A percentile compares a stretch with the other conserved stretches of the same genome.
Conservation (phyloP, 2,113 vertebrate genomes). For the Bubo blakistoni region DNA sequence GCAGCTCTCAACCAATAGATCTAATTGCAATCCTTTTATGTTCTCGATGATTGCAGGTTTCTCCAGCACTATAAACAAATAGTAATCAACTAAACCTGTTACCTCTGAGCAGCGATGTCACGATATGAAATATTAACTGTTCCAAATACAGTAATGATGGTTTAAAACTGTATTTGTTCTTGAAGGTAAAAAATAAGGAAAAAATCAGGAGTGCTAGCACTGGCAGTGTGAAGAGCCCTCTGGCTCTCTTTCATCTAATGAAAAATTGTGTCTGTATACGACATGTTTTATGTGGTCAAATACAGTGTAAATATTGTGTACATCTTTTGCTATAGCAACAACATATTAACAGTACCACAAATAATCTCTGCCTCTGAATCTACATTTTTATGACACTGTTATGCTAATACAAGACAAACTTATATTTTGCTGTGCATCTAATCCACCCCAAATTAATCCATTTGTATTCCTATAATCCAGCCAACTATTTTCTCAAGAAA, state of each 20-base stretch:
- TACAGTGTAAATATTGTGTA: constrained; percentile 77
- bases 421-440: constrained; percentile 59
- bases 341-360: constrained; percentile 70
- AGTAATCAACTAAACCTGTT: constrained; percentile 89
- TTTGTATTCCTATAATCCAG: constrained; percentile 75
- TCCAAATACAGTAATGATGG: constrained; percentile 81
- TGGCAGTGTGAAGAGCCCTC: constrained; percentile 69
- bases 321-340: constrained; percentile 73
- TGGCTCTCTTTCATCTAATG: constrained; percentile 73
- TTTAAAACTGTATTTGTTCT: constrained; percentile 78
- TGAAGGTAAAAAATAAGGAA: constrained; percentile 72
- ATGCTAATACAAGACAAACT: constrained; percentile 71
- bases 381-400: constrained; percentile 74
- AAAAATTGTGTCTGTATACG: constrained; percentile 71
- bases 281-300: constrained; percentile 80
- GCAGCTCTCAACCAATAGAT: constrained; percentile 87
- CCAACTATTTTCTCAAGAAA: constrained; percentile 28
- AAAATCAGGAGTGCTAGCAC: constrained; percentile 58
- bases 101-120: constrained; percentile 81
- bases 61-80: constrained; percentile 86
- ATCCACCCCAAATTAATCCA: constrained; percentile 74
- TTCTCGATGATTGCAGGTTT: constrained; percentile 91
- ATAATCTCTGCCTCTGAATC: constrained; percentile 70
- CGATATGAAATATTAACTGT: constrained; percentile 82
- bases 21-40: constrained; percentile 91